Percentiles rank a stretch among this genome's conserved stretches.
These are phyloP conservation scores for Desmophyllum pertusum DNA, from an alignment of 92 coral and sea anemone genomes.

Conservation along the genomic window DNA sequence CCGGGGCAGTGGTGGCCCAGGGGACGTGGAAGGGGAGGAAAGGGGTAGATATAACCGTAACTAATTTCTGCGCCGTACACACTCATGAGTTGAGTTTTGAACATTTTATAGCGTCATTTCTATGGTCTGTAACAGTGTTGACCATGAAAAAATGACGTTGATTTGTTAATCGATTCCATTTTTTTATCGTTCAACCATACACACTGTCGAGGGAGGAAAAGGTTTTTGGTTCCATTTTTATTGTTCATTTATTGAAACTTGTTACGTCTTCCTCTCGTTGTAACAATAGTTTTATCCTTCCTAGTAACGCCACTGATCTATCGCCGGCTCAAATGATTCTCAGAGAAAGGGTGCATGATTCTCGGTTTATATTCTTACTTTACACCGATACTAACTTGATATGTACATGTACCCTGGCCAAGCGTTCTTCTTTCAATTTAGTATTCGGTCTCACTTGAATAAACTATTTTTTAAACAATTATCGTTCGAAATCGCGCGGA, in stretches of 20 bases:
- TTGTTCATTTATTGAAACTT: too few species aligned
- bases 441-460: background rate
- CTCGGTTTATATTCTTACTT: background rate
- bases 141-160: background rate
- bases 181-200: too few species aligned
- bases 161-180: too few species aligned
- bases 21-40: conserved; percentile 26
- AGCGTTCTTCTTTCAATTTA: background rate
- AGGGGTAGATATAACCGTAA: background rate
- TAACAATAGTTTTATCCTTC: background rate
- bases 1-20: background rate
- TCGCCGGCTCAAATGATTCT: background rate
- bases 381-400: background rate
- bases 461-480: too few species aligned
- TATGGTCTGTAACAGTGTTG: too few species aligned
- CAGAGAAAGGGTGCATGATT: background rate
- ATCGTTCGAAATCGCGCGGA: too few species aligned
- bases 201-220: background rate
- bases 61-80: background rate
- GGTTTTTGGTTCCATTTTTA: background rate
- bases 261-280: too few species aligned
- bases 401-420: background rate
- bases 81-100: background rate
- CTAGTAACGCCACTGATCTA: background rate
- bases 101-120: too few species aligned